Evolutionary conservation across 2,113 vertebrate species (phyloP).

Genomic region (Rhinolophus ferrumequinum): DNA sequence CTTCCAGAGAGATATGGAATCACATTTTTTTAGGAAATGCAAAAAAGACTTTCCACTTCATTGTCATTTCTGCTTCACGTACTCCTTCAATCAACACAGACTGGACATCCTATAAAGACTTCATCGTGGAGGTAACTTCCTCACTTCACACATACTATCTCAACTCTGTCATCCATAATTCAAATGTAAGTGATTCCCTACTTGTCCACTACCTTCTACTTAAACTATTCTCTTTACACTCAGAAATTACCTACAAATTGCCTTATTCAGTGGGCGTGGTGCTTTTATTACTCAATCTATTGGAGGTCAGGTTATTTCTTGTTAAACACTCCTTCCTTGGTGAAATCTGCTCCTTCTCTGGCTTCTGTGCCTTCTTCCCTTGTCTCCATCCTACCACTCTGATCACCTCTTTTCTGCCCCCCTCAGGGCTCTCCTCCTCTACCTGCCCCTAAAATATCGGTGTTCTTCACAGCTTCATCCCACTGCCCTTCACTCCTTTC

Average conservation of each 20-base stretch:
- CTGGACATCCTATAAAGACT: neutral
- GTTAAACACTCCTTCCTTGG: neutral
- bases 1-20: neutral
- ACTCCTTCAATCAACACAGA: neutral
- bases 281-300: neutral
- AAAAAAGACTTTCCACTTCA: neutral
- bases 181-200: neutral
- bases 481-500: neutral
- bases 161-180: neutral
- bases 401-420: neutral
- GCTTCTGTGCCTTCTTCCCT: neutral
- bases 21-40: neutral
- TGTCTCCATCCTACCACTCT: neutral
- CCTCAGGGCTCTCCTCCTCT: neutral
- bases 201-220: neutral
- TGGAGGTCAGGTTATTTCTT: neutral
- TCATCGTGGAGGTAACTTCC: neutral
- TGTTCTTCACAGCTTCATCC: neutral
- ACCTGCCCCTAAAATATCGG: neutral
- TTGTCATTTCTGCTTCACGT: neutral
- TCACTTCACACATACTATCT: neutral
- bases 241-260: neutral
- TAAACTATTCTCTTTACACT: neutral
- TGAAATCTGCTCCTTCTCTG: neutral
- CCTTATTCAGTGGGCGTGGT: neutral